Conservation (phyloP, 2,797 vertebrate genomes). For the Fundulus diaphanus region DNA sequence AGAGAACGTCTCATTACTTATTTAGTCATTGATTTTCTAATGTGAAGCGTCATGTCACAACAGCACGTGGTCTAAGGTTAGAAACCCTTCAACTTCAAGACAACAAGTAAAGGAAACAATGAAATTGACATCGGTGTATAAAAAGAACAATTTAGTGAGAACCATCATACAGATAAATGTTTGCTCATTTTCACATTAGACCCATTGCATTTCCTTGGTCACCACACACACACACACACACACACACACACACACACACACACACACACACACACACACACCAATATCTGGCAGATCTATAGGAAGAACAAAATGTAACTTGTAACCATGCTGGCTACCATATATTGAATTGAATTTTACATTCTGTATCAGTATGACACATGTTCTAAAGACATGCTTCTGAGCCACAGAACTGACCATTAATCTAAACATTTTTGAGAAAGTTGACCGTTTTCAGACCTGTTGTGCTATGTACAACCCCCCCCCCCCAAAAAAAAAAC, state of each 20-base stretch:
- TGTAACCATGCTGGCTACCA: too few relatives aligned
- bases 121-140: not conserved
- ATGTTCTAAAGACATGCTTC: not conserved
- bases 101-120: not conserved
- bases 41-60: not conserved
- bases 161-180: not conserved
- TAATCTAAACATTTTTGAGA: too few relatives aligned
- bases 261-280: not conserved
- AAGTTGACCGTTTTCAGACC: not conserved
- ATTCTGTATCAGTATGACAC: not conserved
- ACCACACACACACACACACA: not conserved
- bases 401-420: not conserved
- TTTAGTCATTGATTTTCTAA: conserved; percentile 6
- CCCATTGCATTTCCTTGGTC: not conserved
- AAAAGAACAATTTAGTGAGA: not conserved
- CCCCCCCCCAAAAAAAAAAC: too few relatives aligned
- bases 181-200: not conserved
- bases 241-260: not conserved
- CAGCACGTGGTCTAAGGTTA: not conserved
- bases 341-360: not conserved
- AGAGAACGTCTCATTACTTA: not conserved
- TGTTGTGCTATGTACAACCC: not conserved
- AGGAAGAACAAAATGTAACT: not conserved
- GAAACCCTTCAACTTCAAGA: not conserved
- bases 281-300: not conserved